Evolutionary conservation across 2,113 vertebrate species (phyloP).

Genomic region (Anser brachyrhynchus): DNA sequence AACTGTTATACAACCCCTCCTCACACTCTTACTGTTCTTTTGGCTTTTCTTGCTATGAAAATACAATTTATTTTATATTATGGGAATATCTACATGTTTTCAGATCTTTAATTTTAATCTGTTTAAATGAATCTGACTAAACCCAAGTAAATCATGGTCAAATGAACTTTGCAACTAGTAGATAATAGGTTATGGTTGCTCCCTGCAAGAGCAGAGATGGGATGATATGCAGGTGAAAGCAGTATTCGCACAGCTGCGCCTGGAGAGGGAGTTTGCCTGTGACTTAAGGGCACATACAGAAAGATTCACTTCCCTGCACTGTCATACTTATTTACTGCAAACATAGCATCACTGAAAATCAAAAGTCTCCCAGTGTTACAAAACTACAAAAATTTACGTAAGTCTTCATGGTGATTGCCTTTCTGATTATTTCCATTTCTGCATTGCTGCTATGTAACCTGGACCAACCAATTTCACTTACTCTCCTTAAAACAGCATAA

Average conservation of each 20-base stretch:
- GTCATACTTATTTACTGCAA: fast-evolving
- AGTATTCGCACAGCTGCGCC: background rate
- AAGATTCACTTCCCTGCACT: background rate
- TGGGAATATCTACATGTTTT: background rate
- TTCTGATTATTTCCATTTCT: background rate
- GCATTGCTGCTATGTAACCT: background rate
- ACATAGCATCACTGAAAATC: background rate
- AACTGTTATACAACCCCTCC: background rate
- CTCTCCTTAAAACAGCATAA: background rate
- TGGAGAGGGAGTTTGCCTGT: background rate
- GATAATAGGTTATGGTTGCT: background rate
- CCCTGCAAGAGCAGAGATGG: background rate
- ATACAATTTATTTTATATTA: background rate
- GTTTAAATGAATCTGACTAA: background rate
- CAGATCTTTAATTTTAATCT: background rate
- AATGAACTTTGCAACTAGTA: background rate
- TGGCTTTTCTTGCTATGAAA: background rate
- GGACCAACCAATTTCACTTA: background rate
- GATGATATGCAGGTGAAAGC: background rate
- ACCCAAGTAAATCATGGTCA: background rate
- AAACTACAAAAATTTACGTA: background rate
- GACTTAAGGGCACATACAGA: background rate
- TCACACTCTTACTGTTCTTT: background rate
- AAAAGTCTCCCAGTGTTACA: background rate
- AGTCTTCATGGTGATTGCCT: background rate